These are phyloP conservation scores for Synergus japonicus DNA, from an alignment of 2,888 invertebrate genomes.

Conservation along the genomic window DNA sequence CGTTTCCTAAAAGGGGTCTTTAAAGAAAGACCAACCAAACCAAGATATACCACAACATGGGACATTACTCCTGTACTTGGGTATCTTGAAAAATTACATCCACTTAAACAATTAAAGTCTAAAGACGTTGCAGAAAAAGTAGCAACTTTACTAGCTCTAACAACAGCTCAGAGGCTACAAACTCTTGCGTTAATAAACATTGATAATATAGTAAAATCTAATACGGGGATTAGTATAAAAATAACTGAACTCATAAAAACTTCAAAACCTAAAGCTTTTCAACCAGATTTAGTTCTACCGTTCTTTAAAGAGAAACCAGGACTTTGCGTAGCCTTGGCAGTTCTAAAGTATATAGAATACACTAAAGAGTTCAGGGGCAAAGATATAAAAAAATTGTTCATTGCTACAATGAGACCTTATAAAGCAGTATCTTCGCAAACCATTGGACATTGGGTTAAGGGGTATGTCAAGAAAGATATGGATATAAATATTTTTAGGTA, in stretches of 20 bases:
- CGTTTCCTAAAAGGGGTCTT: no score
- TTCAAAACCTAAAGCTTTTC: conserved; percentile 34
- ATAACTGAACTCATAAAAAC: conserved; percentile 49
- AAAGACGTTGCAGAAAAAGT: conserved; percentile 41
- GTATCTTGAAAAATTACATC: no score
- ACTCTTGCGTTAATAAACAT: conserved; percentile 18
- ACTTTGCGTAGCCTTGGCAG: no score
- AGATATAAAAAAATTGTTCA: neutral
- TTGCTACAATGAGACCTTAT: neutral
- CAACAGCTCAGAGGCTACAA: conserved; percentile 13
- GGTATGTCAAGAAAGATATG: no score
- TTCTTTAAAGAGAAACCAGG: neutral
- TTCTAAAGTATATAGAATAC: no score
- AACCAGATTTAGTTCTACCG: no score
- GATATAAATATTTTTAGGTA: no score
- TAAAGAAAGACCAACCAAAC: no score
- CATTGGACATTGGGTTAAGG: conserved; percentile 14
- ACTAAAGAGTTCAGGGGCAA: no score
- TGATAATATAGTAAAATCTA: conserved; percentile 31
- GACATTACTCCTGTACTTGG: no score
- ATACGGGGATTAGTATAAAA: conserved; percentile 34
- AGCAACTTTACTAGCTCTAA: conserved; percentile 22
- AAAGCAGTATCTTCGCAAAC: neutral
- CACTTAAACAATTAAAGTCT: neutral
- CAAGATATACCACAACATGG: no score